Conservation (phyloP, 2,113 vertebrate species). For the Hyperoodon ampullatus region DNA sequence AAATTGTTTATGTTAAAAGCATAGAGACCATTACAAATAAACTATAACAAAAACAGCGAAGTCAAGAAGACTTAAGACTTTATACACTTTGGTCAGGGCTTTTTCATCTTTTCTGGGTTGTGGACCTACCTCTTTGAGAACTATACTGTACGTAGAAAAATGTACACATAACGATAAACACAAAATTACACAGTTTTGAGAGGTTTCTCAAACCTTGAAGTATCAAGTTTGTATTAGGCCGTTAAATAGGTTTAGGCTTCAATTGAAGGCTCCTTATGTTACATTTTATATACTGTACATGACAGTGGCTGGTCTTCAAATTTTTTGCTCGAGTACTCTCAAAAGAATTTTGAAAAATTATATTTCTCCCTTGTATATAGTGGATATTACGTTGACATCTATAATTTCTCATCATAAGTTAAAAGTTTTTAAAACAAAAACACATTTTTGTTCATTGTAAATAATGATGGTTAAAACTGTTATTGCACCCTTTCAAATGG, state of each 20-base stretch:
- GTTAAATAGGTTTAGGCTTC: not conserved
- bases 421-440: constrained; percentile 25
- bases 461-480: not conserved
- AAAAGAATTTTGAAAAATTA: constrained; percentile 39
- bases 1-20: constrained; percentile 10
- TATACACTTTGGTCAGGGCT: not conserved
- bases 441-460: not conserved
- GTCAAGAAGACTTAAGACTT: not conserved
- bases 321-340: not conserved
- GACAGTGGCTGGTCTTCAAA: not conserved
- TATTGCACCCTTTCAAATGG: not conserved
- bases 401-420: not conserved
- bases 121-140: not conserved
- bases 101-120: not conserved
- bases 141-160: not conserved
- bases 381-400: not conserved
- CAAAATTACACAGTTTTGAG: not conserved
- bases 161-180: not conserved
- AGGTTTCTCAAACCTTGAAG: constrained; percentile 10
- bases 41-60: not conserved
- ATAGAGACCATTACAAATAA: not conserved
- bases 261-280: not conserved
- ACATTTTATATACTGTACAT: not conserved
- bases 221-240: not conserved
- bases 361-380: not conserved